phyloP scores from a whole-genome alignment of 2,888 invertebrate species.

The Tenthredo notha region DNA sequence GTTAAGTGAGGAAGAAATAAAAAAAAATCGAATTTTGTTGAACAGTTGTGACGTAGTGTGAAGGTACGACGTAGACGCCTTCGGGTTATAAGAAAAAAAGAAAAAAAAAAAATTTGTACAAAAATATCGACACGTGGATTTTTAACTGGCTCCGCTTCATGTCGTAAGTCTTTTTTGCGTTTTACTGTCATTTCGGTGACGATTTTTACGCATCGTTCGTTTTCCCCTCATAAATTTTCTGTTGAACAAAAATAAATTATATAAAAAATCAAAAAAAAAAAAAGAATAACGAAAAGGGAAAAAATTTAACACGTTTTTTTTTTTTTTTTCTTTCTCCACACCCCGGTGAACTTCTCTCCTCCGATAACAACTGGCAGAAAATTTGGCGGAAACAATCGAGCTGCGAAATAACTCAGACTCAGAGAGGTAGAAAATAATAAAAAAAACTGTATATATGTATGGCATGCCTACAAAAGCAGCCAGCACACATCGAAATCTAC shows the following conservation, averaged over 20 bases:
- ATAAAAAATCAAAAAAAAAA: neutral
- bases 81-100: too few species aligned
- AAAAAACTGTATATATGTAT: constrained; percentile 11
- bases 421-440: constrained; percentile 22
- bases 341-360: neutral
- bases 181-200: neutral
- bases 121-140: neutral
- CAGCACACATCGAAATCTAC: neutral
- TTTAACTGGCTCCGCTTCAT: neutral
- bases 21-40: constrained; percentile 28
- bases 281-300: neutral
- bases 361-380: neutral
- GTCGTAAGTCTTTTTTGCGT: neutral
- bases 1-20: too few species aligned
- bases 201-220: constrained; percentile 18
- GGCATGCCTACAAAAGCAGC: neutral
- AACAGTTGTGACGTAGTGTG: neutral
- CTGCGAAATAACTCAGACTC: constrained; percentile 18
- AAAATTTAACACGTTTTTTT: neutral
- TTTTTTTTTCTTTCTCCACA: neutral
- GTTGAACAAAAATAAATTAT: too few species aligned
- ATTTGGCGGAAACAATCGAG: constrained; percentile 31
- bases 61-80: neutral
- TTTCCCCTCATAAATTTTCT: neutral
- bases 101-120: too few species aligned